These are phyloP conservation scores for Mesoligia furuncula DNA, from an alignment of 2,888 invertebrate genomes.

Conservation along the genomic window DNA sequence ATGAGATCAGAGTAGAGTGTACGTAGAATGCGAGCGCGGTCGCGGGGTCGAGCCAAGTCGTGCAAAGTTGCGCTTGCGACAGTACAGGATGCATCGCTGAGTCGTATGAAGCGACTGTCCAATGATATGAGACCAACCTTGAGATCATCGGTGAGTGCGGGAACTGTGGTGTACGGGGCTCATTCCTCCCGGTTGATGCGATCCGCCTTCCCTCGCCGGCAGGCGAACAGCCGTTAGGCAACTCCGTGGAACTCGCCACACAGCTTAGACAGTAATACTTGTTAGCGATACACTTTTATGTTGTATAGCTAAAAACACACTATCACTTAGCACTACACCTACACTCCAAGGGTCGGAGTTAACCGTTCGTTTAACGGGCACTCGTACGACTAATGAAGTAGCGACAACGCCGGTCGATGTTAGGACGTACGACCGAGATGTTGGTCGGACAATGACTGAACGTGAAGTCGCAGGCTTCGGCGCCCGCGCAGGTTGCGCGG, in stretches of 20 bases:
- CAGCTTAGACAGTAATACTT: slow-evolving; percentile 84
- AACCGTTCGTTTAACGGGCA: slow-evolving; percentile 86
- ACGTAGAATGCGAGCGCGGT: slow-evolving; percentile 79
- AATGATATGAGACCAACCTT: slow-evolving; percentile 83
- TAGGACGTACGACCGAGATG: slow-evolving; percentile 84
- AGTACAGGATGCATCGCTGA: slow-evolving; percentile 67
- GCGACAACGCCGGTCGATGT: slow-evolving; percentile 82
- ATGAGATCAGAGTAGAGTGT: slow-evolving; percentile 83
- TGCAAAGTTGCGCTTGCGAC: slow-evolving; percentile 84
- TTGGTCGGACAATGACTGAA: slow-evolving; percentile 89
- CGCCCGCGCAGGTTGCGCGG: slow-evolving; percentile 81
- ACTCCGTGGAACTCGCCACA: slow-evolving; percentile 84
- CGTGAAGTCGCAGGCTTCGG: slow-evolving; percentile 80
- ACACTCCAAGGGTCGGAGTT: slow-evolving; percentile 83
- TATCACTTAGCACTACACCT: slow-evolving; percentile 88
- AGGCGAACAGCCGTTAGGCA: slow-evolving; percentile 88
- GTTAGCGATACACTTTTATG: slow-evolving; percentile 87
- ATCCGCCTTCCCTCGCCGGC: slow-evolving; percentile 87
- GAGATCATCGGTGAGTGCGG: slow-evolving; percentile 90
- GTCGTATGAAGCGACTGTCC: slow-evolving; percentile 53
- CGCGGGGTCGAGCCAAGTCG: slow-evolving; percentile 80
- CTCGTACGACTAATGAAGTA: slow-evolving; percentile 84
- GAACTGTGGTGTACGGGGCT: slow-evolving; percentile 88
- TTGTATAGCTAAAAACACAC: slow-evolving; percentile 90
- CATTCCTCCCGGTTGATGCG: slow-evolving; percentile 89